Evolutionary conservation across 2,797 vertebrate genomes (phyloP).

Genomic region (Kryptopterus vitreolus): DNA sequence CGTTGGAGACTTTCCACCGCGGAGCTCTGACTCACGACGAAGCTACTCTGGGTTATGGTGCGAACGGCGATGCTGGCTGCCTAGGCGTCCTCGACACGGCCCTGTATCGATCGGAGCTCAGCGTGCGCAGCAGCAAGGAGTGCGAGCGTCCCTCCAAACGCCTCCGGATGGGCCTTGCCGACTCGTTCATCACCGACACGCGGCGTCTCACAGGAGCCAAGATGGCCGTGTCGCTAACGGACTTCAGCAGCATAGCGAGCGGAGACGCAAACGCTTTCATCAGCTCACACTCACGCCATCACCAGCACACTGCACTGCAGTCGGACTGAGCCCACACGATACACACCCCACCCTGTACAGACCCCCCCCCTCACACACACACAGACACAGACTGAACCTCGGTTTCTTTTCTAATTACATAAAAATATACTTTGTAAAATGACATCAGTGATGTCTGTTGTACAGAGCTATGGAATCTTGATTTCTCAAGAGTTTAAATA

Average conservation of each 20-base stretch:
- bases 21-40: conserved; percentile 87
- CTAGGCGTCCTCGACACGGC: conserved; percentile 91
- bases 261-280: conserved; percentile 90
- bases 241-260: conserved; percentile 89
- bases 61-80: conserved; percentile 87
- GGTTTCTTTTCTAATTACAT: conserved; percentile 63
- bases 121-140: conserved; percentile 86
- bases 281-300: conserved; percentile 85
- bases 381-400: conserved; percentile 94
- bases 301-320: conserved; percentile 92
- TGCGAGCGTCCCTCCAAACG: conserved; percentile 90
- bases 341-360: conserved; percentile 78
- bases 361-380: conserved; percentile 81
- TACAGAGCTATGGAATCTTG: conserved; percentile 98
- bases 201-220: conserved; percentile 93
- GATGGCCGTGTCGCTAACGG: conserved; percentile 97
- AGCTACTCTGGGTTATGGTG: conserved; percentile 80
- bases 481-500: conserved; percentile 99
- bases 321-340: conserved; percentile 85
- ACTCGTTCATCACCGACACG: conserved; percentile 90
- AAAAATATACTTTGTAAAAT: conserved; percentile 79
- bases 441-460: conserved; percentile 99
- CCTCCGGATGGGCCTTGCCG: conserved; percentile 92
- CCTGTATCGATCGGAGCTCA: conserved; percentile 93
- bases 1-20: conserved; percentile 85